Base-by-base conservation (phyloP, 37 sponge, comb jelly and placozoan genomes). In the Ephydatia muelleri region DNA sequence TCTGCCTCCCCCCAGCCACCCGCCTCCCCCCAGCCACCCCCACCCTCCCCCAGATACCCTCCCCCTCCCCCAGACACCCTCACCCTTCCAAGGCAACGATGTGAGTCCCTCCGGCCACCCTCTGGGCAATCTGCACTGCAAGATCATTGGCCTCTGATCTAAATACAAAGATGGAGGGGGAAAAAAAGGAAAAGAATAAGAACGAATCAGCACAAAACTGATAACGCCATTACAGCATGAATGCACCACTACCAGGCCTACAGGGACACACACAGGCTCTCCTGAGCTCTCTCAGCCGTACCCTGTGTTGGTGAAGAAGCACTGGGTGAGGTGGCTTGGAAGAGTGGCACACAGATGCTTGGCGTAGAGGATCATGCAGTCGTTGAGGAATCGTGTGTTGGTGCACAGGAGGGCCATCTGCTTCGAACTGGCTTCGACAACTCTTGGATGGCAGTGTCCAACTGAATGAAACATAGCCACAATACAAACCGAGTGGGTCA, bases 111-210 rank as follows among this genome's bases (percentile, higher is more conserved):
- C 84, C 83, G n/a, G 89, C 86, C 72, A 82, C 79, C 3, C 48
- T 73, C 57, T 86, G 71, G n/a, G 94, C 95, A 47, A 96, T 90
- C 73, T 84, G 86, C 68, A 96, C 78, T 21, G 96, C 94, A 36
- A 96, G 73, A 43, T 93, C 94, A 28, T 93, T 96, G 6, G 96
- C 96, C 67, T 96, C 96, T 67, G 96, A 91, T 67, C 96, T 96
- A 49, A 21, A 79, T 2, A 34, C 25, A 71, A 74, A 74, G 25
- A 30, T 28, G 14, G 14, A 80, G 34, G 25, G 57, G 31, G 35
- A 36, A 8, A 12, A 39, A 71, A 72, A 73, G 1, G 49, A 49
- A 73, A 9, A 38, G 9, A 72, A 13, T 69, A 27, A 72, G 27
- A n/a, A 14, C 21, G 14, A 29, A 6, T 14, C 32, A 9, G 3